These are phyloP conservation scores for Chionoecetes opilio DNA, from an alignment of 1,140 invertebrate species.

Conservation along the genomic window DNA sequence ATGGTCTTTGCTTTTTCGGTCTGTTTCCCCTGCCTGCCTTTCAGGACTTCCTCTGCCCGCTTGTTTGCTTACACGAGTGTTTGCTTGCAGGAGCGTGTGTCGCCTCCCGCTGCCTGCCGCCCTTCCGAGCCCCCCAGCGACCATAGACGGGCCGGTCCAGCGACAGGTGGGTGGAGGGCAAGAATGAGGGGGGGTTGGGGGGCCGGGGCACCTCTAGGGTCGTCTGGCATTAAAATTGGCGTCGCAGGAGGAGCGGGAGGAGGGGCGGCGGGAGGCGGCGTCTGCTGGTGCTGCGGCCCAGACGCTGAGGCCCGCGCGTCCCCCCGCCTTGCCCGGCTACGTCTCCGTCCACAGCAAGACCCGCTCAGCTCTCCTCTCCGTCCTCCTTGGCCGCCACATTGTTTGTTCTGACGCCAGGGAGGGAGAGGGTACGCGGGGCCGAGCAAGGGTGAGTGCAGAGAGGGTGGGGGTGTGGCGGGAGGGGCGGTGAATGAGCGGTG, in stretches of 20 bases:
- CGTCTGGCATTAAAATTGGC: conserved; percentile 28
- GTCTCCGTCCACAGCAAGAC: conserved; percentile 5
- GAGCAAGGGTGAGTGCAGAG: not conserved
- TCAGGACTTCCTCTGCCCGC: not conserved
- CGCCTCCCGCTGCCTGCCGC: not conserved
- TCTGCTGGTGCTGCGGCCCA: conserved; percentile 14
- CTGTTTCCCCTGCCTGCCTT: not conserved
- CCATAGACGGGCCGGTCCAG: conserved; percentile 12
- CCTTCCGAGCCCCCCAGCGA: not conserved
- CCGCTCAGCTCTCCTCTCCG: not conserved
- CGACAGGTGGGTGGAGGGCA: conserved; percentile 22
- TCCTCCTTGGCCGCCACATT: not conserved
- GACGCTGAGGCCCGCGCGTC: conserved; percentile 10
- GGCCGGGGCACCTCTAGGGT: conserved; percentile 13
- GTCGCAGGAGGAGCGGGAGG: conserved; percentile 22
- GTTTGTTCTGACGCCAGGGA: not conserved
- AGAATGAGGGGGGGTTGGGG: not conserved
- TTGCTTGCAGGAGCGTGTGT: conserved; percentile 6
- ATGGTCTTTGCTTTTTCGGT: too few relatives aligned
- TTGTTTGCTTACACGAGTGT: conserved; percentile 5
- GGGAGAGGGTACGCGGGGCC: not conserved
- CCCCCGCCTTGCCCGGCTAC: not conserved
- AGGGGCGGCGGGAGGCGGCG: conserved; percentile 19
- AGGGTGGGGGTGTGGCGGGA: not conserved
- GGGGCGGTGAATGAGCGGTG: not conserved